Evolutionary conservation across 2,888 invertebrate species (phyloP).

Genomic region (Pandemis corylana): DNA sequence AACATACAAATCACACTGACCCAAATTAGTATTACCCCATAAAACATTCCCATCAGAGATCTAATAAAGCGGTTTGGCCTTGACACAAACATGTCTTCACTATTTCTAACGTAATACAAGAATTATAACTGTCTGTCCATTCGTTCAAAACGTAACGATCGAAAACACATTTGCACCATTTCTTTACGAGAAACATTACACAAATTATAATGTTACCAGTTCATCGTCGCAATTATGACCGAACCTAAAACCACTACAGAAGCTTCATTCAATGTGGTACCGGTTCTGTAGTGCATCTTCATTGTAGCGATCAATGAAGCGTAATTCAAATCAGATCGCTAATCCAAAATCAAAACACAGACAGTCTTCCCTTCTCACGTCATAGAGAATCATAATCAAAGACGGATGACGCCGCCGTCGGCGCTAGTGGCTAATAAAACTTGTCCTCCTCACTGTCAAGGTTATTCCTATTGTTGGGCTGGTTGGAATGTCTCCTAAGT

Average conservation of each 20-base stretch:
- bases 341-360: not conserved
- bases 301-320: too few relatives aligned
- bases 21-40: slow-evolving; percentile 29
- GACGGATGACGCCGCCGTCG: slow-evolving; percentile 21
- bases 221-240: too few relatives aligned
- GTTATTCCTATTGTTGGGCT: slow-evolving; percentile 86
- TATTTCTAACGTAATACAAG: slow-evolving; percentile 16
- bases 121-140: slow-evolving; percentile 13
- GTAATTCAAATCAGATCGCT: not conserved
- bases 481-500: slow-evolving; percentile 90
- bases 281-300: too few relatives aligned
- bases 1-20: slow-evolving; percentile 20
- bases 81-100: slow-evolving; percentile 23
- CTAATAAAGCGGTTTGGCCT: slow-evolving; percentile 34
- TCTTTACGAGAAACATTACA: too few relatives aligned
- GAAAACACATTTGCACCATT: too few relatives aligned
- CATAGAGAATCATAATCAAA: not conserved
- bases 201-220: too few relatives aligned
- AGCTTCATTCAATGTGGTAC: too few relatives aligned
- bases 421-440: slow-evolving; percentile 79
- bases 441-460: slow-evolving; percentile 87
- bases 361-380: not conserved
- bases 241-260: too few relatives aligned
- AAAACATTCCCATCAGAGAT: slow-evolving; percentile 41
- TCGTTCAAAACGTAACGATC: not conserved